A percentile compares a stretch with the other conserved stretches of the same genome.
Conservation (phyloP, 2,797 vertebrate species). For the Sorex maritimensis region DNA sequence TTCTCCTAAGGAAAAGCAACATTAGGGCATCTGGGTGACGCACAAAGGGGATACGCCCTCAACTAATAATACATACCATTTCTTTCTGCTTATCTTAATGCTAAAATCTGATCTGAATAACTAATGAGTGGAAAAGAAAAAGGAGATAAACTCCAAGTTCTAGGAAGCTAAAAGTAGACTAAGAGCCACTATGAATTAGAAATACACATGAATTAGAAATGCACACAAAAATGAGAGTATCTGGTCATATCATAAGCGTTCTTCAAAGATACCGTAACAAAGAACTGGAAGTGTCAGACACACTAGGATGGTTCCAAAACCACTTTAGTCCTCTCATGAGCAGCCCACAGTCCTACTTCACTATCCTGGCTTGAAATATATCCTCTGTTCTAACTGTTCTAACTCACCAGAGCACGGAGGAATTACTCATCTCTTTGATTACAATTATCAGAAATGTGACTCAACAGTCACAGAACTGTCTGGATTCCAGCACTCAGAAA, state of each 20-base stretch:
- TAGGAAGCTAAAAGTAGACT: constrained; percentile 48
- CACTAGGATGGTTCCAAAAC: neutral
- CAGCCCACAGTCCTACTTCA: neutral
- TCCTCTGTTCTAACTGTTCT: neutral
- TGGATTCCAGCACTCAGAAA: neutral
- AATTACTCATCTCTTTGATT: neutral
- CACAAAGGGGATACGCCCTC: neutral
- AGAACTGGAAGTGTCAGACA: neutral
- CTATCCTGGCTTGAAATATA: neutral
- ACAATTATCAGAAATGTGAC: neutral
- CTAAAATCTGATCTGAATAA: constrained; percentile 55
- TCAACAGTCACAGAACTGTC: neutral
- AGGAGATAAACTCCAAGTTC: constrained; percentile 43
- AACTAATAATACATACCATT: neutral
- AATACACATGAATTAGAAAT: constrained; percentile 60
- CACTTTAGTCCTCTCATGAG: neutral
- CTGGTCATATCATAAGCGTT: constrained; percentile 50
- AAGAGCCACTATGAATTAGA: constrained; percentile 37
- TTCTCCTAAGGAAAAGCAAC: neutral
- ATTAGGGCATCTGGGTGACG: neutral
- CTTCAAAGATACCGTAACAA: constrained; percentile 56
- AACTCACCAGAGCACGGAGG: neutral
- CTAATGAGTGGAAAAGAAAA: constrained; percentile 4
- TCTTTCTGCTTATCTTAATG: constrained; percentile 40
- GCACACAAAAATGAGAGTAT: constrained; percentile 35